phyloP scores from a whole-genome alignment of 2,797 vertebrate species.

The Gastrophryne carolinensis region DNA sequence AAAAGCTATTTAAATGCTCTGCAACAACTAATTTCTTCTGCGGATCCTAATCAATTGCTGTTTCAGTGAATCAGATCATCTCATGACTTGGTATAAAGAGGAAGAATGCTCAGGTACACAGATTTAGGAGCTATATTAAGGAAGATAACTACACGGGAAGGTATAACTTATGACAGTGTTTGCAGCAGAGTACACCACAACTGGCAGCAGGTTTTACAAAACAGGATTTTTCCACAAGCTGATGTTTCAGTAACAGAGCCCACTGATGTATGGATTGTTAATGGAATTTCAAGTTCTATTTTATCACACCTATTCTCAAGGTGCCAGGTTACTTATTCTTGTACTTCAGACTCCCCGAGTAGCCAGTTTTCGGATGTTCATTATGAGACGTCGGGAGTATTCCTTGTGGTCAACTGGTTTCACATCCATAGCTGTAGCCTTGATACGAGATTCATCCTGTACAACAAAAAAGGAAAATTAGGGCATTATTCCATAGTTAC shows the following conservation, averaged over 20 bases:
- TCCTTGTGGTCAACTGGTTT: constrained; percentile 90
- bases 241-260: background rate
- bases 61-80: constrained; percentile 31
- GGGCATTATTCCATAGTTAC: too few relatives aligned
- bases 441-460: constrained; percentile 94
- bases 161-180: background rate
- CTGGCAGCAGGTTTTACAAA: too few relatives aligned
- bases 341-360: constrained; percentile 57
- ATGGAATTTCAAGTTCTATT: background rate
- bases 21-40: constrained; percentile 37
- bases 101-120: background rate
- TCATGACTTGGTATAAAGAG: constrained; percentile 14
- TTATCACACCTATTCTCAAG: background rate
- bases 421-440: constrained; percentile 86
- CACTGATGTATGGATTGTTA: background rate
- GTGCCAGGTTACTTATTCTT: background rate
- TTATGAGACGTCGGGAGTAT: constrained; percentile 86
- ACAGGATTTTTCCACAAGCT: too few relatives aligned
- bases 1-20: constrained; percentile 16
- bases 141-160: constrained; percentile 35
- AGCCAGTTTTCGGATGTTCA: constrained; percentile 82
- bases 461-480: background rate
- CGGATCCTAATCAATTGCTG: constrained; percentile 34
- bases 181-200: too few relatives aligned
- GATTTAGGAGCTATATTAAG: constrained; percentile 2